Evolutionary conservation across 1,140 invertebrate species (phyloP).

Genomic region (Drosophila melanogaster): Release_6_plus_ISO1_MT NT_033777.3:10737001-10737500

Average conservation of each 20-base stretch:
- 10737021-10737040: constrained; percentile 8
- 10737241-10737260: constrained; percentile 21
- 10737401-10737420: too few relatives aligned
- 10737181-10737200: constrained; percentile 27
- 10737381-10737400: not conserved
- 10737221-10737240: constrained; percentile 34
- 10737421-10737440: not conserved
- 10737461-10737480: not conserved
- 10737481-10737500: constrained; percentile 1
- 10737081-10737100: constrained; percentile 17
- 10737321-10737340: constrained; percentile 3
- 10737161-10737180: constrained; percentile 18
- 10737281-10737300: constrained; percentile 26
- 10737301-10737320: constrained; percentile 20
- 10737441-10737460: not conserved
- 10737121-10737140: constrained; percentile 37
- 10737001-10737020: not conserved
- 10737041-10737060: constrained; percentile 33
- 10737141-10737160: constrained; percentile 29
- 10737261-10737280: constrained; percentile 28
- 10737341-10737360: constrained; percentile 3
- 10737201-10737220: constrained; percentile 29
- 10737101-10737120: not conserved
- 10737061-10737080: constrained; percentile 26
- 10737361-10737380: not conserved